Conservation (phyloP, 2,113 vertebrate genomes). For the Columbina picui region DNA sequence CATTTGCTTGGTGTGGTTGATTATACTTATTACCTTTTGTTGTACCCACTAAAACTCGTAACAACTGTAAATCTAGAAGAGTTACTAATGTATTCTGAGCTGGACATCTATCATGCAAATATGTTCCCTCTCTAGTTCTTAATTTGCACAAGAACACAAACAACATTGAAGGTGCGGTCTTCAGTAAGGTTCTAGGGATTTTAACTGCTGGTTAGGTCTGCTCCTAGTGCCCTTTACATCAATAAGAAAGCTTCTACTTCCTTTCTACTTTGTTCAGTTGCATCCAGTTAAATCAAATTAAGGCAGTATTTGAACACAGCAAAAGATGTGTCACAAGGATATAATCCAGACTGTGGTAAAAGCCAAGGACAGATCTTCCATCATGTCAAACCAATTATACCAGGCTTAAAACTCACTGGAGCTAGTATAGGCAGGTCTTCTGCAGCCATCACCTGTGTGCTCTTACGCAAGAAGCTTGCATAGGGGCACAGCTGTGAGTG, state of each 20-base stretch:
- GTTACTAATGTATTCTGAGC: neutral
- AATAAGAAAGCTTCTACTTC: neutral
- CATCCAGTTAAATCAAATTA: neutral
- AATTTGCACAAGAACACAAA: neutral
- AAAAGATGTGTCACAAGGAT: neutral
- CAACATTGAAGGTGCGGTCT: neutral
- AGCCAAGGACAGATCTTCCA: neutral
- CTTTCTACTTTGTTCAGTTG: neutral
- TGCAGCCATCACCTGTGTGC: neutral
- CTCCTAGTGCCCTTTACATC: neutral
- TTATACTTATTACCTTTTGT: neutral
- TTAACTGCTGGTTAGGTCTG: neutral
- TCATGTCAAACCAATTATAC: neutral
- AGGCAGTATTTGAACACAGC: neutral
- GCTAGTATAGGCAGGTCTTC: neutral
- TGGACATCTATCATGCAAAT: neutral
- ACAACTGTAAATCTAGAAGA: neutral
- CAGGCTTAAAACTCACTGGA: neutral
- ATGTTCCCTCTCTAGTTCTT: neutral
- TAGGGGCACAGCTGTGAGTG: neutral
- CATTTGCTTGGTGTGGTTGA: neutral
- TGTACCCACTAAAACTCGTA: neutral
- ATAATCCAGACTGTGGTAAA: neutral
- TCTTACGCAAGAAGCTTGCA: neutral
- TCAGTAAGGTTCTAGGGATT: neutral